These are phyloP conservation scores for Macropus fuliginosus DNA, from an alignment of 2,797 vertebrate genomes.

Conservation along the genomic window DNA sequence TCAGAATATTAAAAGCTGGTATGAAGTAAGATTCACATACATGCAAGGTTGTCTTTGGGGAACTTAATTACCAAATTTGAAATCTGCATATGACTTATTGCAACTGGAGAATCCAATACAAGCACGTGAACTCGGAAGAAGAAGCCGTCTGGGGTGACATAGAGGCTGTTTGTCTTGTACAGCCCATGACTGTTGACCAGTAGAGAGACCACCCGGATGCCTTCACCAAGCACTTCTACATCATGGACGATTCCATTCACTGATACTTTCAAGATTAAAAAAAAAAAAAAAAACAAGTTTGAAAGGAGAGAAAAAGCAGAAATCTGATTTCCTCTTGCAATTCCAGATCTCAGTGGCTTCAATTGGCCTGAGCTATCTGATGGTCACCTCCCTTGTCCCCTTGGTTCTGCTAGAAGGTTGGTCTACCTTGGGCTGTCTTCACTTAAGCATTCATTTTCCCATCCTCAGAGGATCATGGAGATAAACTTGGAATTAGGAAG, in stretches of 20 bases:
- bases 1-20: not conserved
- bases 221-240: slow-evolving; percentile 88
- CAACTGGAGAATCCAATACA: slow-evolving; percentile 90
- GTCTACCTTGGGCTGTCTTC: not conserved
- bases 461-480: not conserved
- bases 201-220: slow-evolving; percentile 90
- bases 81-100: slow-evolving; percentile 91
- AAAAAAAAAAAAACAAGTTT: not conserved
- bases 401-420: not conserved
- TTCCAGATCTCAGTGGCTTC: not conserved
- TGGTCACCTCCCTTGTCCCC: not conserved
- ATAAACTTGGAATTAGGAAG: not conserved
- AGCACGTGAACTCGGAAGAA: slow-evolving; percentile 93
- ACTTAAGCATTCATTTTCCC: not conserved
- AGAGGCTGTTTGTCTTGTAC: slow-evolving; percentile 94
- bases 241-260: slow-evolving; percentile 95
- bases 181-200: slow-evolving; percentile 91
- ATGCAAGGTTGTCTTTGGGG: slow-evolving; percentile 31
- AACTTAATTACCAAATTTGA: slow-evolving; percentile 91
- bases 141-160: slow-evolving; percentile 90
- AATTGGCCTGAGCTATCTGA: not conserved
- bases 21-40: not conserved
- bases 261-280: slow-evolving; percentile 83
- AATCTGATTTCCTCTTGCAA: not conserved
- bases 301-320: not conserved